Conservation (phyloP, 1,140 invertebrate species). For the Drosophila chauvacae region DNA sequence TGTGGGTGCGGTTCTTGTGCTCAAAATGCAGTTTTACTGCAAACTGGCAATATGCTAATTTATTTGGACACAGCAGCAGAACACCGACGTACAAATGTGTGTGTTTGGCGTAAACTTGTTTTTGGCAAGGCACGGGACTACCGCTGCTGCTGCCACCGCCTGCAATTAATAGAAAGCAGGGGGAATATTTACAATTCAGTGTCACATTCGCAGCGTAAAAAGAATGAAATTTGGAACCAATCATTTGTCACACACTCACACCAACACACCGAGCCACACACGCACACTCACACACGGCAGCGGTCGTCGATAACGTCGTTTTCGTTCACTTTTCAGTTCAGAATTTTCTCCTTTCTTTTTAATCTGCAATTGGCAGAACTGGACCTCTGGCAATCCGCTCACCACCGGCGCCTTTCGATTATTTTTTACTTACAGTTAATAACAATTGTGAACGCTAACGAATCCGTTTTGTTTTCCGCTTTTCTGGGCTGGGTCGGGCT, state of each 20-base stretch:
- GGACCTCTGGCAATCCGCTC: not conserved
- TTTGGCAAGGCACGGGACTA: conserved; percentile 13
- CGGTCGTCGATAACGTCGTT: conserved; percentile 63
- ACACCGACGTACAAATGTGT: conserved; percentile 11
- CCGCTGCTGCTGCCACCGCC: conserved; percentile 2
- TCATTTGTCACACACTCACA: conserved; percentile 57
- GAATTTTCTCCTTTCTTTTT: conserved; percentile 77
- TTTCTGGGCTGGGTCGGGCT: conserved; percentile 75
- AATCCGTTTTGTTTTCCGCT: conserved; percentile 52
- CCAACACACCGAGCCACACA: conserved; percentile 14
- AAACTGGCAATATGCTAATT: conserved; percentile 58
- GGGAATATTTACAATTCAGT: conserved; percentile 11
- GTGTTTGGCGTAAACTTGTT: conserved; percentile 16
- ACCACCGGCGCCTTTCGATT: not conserved
- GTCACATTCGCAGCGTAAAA: conserved; percentile 17
- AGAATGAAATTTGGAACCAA: conserved; percentile 71
- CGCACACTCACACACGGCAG: conserved; percentile 11
- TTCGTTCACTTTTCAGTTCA: conserved; percentile 79
- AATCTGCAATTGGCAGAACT: conserved; percentile 21
- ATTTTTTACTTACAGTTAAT: conserved; percentile 67
- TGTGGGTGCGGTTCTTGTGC: conserved; percentile 38
- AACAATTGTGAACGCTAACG: conserved; percentile 40
- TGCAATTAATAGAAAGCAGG: conserved; percentile 47
- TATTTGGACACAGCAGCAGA: conserved; percentile 43
- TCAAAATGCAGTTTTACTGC: conserved; percentile 51